phyloP scores from a whole-genome alignment of 2,113 vertebrate genomes.

The Ceratotherium simum region DNA sequence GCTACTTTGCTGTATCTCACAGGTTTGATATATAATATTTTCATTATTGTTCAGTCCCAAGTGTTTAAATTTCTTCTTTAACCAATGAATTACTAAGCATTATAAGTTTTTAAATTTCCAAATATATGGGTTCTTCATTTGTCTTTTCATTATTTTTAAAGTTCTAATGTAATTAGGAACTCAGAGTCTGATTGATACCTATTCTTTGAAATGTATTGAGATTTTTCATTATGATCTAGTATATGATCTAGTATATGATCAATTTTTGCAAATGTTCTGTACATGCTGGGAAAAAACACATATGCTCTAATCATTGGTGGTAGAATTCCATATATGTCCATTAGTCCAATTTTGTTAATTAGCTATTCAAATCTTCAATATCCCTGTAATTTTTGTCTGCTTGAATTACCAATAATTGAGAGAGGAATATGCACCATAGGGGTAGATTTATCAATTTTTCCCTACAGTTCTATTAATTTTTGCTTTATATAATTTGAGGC shows the following conservation, averaged over 20 bases:
- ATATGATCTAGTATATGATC: background rate
- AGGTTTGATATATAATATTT: background rate
- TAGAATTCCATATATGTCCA: background rate
- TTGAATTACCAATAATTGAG: background rate
- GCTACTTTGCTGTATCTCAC: background rate
- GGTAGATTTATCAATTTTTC: background rate
- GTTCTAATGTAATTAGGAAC: background rate
- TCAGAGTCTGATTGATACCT: background rate
- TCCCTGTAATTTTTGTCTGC: background rate
- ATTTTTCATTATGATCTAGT: background rate
- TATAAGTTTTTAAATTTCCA: background rate
- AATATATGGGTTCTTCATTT: background rate
- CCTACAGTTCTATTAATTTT: background rate
- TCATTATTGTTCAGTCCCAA: background rate
- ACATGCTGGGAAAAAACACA: background rate
- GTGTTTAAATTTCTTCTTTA: background rate
- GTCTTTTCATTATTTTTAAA: background rate
- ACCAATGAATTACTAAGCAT: background rate
- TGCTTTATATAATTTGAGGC: background rate
- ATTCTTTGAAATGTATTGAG: background rate
- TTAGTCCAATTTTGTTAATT: background rate
- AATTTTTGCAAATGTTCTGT: background rate
- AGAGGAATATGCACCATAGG: background rate
- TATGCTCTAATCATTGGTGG: background rate
- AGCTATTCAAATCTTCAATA: background rate